A percentile compares a stretch with the other conserved stretches of the same genome.
These are phyloP conservation scores for Panzeria rudis DNA, from an alignment of 2,888 invertebrate genomes.

Conservation along the genomic window DNA sequence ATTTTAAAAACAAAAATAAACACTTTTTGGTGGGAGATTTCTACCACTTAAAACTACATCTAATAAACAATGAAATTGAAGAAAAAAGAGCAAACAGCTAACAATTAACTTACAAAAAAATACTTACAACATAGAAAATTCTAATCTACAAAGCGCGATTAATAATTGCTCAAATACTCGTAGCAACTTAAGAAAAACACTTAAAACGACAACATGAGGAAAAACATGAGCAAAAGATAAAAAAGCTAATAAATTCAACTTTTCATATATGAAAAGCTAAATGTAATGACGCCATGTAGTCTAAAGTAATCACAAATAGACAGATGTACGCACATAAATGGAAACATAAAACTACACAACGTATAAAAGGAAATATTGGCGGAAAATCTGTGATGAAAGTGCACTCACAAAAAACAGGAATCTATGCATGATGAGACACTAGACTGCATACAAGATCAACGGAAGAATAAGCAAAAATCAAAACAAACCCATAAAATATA, in stretches of 20 bases:
- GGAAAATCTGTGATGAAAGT: conserved; percentile 59
- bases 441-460: background rate
- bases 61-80: background rate
- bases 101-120: conserved; percentile 9
- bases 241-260: conserved; percentile 31
- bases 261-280: conserved; percentile 38
- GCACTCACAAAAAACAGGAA: conserved; percentile 6
- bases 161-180: conserved; percentile 58
- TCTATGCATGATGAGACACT: conserved; percentile 4
- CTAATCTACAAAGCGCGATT: conserved; percentile 60
- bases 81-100: background rate
- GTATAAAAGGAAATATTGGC: conserved; percentile 21
- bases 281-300: conserved; percentile 67
- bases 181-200: conserved; percentile 36
- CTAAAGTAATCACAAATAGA: conserved; percentile 48
- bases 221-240: background rate
- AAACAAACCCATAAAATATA: conserved; percentile 64
- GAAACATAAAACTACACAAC: background rate
- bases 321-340: conserved; percentile 21
- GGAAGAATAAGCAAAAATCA: background rate
- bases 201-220: conserved; percentile 43
- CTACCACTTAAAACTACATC: background rate
- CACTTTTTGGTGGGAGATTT: conserved; percentile 22
- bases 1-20: background rate
- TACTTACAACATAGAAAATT: conserved; percentile 47